Evolutionary conservation across 1,140 invertebrate genomes (phyloP), one percentile per base, ranked within the genome.

Genomic region (Trissolcus basalis): DNA sequence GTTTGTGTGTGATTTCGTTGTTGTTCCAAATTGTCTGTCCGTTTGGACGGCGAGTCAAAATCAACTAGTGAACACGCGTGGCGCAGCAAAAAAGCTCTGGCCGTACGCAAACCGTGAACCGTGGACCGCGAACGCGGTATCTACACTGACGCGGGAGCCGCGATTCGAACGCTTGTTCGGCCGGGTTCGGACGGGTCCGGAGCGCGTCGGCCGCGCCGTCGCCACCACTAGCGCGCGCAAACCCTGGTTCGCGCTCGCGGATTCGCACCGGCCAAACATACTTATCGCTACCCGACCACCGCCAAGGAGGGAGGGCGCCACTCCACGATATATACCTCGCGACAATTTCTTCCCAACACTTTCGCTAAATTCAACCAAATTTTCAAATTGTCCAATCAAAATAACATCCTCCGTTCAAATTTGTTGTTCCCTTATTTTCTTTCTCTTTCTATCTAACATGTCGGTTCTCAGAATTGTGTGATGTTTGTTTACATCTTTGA

Each of bases 91-190:
- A 74, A 79, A 79, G 64, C 70, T 56, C 61, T 71, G 68, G 80
- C 79, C 82, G 63, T 69, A 77, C 85, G 81, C 81, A 88, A 87
- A 87, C 83, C 77, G 80, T 86, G 86, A 87, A 88, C 87, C 86
- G 86, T 87, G 86, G 86, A 87, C 87, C 87, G 87, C 87, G 87
- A 83, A 88, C 84, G 87, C 86, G 87, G 86, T 85, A 84, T 85
- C 81, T 87, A 85, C 86, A 88, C 87, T 88, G 87, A 88, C 84
- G 86, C 87, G 87, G 87, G 86, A 86, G 81, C 69, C 78, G 80
- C 82, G 81, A 88, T 88, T 88, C 87, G 86, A 88, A 88, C 82
- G 71, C 43, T 48, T 75, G 76, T 87, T 88, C 87, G 87, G 85
- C 79, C 72, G 78, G 67, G 56, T 79, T 88, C 87, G 87, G 81